A percentile compares a stretch with the other conserved stretches of the same genome.
These are phyloP conservation scores for Penaeus vannamei DNA, from an alignment of 1,140 invertebrate species.

Conservation along the genomic window DNA sequence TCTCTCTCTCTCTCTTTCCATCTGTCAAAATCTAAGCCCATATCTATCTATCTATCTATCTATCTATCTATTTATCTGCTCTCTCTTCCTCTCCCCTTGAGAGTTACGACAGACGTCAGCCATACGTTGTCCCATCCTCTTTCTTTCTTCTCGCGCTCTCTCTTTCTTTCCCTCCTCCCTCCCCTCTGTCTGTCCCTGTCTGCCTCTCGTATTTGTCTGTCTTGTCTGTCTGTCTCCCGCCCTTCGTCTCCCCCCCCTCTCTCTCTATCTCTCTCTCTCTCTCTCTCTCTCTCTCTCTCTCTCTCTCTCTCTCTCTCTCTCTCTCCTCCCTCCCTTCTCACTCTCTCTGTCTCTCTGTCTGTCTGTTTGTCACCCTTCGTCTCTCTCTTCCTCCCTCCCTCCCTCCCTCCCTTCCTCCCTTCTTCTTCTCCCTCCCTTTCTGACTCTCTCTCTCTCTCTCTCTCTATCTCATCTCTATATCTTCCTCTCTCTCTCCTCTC, in stretches of 20 bases:
- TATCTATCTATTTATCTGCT: not conserved
- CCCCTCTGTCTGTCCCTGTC: not conserved
- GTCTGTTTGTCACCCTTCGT: not conserved
- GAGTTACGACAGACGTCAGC: constrained; percentile 62
- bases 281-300: not conserved
- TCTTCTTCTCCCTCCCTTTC: not conserved
- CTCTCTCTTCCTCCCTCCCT: constrained; percentile 3
- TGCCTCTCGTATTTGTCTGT: not conserved
- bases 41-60: too few species aligned
- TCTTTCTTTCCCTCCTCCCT: not conserved
- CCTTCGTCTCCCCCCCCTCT: not conserved
- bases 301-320: not conserved
- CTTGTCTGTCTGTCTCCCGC: too few species aligned
- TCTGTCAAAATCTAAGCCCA: too few species aligned
- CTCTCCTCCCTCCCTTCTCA: not conserved
- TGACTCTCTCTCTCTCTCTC: too few species aligned
- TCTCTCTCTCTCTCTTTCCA: not conserved
- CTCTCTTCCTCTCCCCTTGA: constrained; percentile 20
- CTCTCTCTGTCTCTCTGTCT: not conserved
- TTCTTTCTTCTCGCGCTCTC: constrained; percentile 33
- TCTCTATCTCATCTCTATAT: too few species aligned
- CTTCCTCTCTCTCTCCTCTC: too few species aligned
- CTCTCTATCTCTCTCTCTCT: not conserved
- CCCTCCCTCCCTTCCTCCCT: not conserved
- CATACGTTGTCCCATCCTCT: constrained; percentile 54